Evolutionary conservation across 2,888 invertebrate species (phyloP), one percentile per base, ranked within the genome.

Genomic region (Hyalella azteca): DNA sequence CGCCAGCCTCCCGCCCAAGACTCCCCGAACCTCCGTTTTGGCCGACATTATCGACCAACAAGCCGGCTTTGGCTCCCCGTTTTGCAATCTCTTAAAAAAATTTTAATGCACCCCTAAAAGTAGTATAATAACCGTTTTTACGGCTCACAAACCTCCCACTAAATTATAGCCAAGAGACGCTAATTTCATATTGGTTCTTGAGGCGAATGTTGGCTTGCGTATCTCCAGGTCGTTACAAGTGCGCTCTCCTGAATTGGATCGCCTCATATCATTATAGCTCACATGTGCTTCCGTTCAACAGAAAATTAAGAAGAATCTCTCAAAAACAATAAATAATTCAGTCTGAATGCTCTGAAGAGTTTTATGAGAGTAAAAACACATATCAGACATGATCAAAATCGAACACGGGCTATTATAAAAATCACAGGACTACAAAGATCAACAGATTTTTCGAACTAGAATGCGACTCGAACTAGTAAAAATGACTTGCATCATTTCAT

Each of bases 71-170:
- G 36, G 66, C 66, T 36, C 66, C 19, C 36, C 66, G 66, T 66
- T 66, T 66, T 36, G 66, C 66, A 66, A 66, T 66, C 66, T 66
- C 66, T 39, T 66, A 66, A 66, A 66, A 66, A 66, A 66, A 36
- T 36, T 66, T 66, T 36, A 66, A 66, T 66, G 66, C 36, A 66
- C 32, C 66, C 32, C 36, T 66, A 66, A 66, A 36, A 66, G 66
- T 66, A 66, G 36, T n/a, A 19, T 36, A 66, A 36, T 32, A 66
- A 66, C 29, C 59, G 11, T 59, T 54, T 66, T 66, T 66, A 66
- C 36, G 66, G 66, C 19, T 32, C 66, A 29, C 36, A 39, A 66
- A 36, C 36, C 66, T 66, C 32, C 66, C 66, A 15, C 66, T 36
- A 29, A 66, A 36, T n/a, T 66, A 36, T 66, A 36, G n/a, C n/a